These are phyloP conservation scores for Lampropteryx suffumata DNA, from an alignment of 2,888 invertebrate genomes.

Conservation along the genomic window DNA sequence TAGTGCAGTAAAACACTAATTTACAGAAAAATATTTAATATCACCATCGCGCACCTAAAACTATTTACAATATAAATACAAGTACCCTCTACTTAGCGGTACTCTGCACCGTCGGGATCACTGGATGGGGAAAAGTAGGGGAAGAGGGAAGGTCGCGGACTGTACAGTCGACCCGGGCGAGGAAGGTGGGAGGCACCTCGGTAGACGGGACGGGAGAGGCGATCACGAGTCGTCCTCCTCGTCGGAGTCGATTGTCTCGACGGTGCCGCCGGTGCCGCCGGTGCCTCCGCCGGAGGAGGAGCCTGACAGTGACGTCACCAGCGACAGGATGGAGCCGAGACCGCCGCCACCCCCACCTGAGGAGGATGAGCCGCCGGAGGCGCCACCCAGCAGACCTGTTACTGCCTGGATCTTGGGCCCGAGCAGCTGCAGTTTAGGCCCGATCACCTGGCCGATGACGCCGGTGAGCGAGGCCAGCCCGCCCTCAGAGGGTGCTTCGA, in stretches of 20 bases:
- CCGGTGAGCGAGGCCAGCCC: conserved; percentile 84
- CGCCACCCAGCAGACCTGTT: conserved; percentile 80
- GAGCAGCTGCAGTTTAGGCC: conserved; percentile 87
- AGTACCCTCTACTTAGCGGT: conserved; percentile 31
- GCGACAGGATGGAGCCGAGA: conserved; percentile 73
- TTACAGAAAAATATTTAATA: conserved; percentile 66
- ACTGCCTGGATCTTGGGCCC: conserved; percentile 85
- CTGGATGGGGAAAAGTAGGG: conserved; percentile 3
- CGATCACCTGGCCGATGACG: conserved; percentile 86
- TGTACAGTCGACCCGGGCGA: conserved; percentile 9
- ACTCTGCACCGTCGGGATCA: conserved; percentile 10
- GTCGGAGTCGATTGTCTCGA: conserved; percentile 72
- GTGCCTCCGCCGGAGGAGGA: conserved; percentile 70
- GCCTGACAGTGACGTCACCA: conserved; percentile 74
- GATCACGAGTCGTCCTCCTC: conserved; percentile 74
- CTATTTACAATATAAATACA: conserved; percentile 81
- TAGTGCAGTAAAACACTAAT: conserved; percentile 71
- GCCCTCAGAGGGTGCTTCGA: conserved; percentile 85
- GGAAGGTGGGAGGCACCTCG: conserved; percentile 13
- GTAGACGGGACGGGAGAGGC: conserved; percentile 14
- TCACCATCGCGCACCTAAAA: conserved; percentile 72
- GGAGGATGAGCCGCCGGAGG: conserved; percentile 77
- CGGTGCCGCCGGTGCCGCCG: conserved; percentile 54
- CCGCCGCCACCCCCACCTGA: conserved; percentile 61
- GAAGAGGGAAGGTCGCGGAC: conserved; percentile 15